Evolutionary conservation across 2,113 vertebrate genomes (phyloP).

Genomic region (Bombycilla garrulus): DNA sequence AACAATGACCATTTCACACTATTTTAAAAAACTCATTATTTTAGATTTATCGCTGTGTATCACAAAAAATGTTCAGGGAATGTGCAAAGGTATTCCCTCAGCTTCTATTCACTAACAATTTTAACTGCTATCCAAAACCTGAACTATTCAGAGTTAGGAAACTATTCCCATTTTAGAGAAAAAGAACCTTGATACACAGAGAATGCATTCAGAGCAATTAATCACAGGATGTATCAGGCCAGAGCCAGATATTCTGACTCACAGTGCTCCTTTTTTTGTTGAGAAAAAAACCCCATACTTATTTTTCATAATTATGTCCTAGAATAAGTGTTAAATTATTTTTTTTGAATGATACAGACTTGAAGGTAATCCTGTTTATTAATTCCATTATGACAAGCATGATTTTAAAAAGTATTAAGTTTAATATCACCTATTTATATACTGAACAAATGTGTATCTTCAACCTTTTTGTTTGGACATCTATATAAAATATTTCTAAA

Average conservation of each 20-base stretch:
- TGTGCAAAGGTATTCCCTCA: background rate
- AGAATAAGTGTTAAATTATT: background rate
- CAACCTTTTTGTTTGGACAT: background rate
- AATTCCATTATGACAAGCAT: background rate
- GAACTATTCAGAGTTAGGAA: background rate
- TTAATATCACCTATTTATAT: background rate
- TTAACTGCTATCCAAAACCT: background rate
- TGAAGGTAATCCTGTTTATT: background rate
- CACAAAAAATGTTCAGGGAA: background rate
- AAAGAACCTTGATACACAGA: background rate
- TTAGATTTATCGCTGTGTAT: background rate
- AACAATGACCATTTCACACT: background rate
- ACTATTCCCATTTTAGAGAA: background rate
- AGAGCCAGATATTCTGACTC: background rate
- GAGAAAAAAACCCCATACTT: background rate
- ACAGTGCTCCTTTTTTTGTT: background rate
- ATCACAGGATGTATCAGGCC: background rate
- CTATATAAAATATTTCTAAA: background rate
- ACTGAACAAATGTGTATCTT: background rate
- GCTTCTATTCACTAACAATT: background rate
- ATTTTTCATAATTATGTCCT: conserved; percentile 17
- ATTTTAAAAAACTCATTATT: background rate
- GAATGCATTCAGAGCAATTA: background rate
- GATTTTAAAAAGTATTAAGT: background rate
- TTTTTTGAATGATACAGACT: background rate